phyloP scores from a whole-genome alignment of 2,888 invertebrate genomes.

The Nebria salina region DNA sequence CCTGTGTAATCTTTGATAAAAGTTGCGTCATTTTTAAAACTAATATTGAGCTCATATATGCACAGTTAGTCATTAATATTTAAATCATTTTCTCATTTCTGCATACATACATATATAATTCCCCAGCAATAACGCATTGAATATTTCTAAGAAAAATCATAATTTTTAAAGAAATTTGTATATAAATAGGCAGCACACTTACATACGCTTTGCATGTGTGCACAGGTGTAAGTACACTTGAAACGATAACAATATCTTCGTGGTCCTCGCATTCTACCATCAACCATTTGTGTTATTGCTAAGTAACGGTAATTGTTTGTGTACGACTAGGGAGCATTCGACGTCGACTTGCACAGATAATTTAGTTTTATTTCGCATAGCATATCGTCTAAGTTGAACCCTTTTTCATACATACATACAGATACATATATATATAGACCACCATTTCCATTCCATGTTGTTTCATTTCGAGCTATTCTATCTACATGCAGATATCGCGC shows the following conservation, averaged over 20 bases:
- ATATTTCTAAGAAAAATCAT: too few relatives aligned
- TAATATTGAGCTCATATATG: background rate
- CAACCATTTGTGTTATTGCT: constrained; percentile 56
- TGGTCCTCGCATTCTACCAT: constrained; percentile 46
- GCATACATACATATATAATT: too few relatives aligned
- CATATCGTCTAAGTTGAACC: constrained; percentile 50
- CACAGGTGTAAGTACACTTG: constrained; percentile 39
- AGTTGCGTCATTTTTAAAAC: background rate
- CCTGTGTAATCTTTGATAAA: background rate
- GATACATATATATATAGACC: too few relatives aligned
- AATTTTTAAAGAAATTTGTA: too few relatives aligned
- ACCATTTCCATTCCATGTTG: too few relatives aligned
- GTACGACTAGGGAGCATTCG: constrained; percentile 54
- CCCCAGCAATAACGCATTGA: too few relatives aligned
- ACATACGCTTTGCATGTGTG: background rate
- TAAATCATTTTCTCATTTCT: too few relatives aligned
- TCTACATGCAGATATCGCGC: constrained; percentile 15
- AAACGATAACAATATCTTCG: constrained; percentile 42
- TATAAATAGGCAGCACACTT: background rate
- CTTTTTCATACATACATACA: constrained; percentile 8
- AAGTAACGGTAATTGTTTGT: constrained; percentile 57
- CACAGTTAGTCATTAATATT: too few relatives aligned
- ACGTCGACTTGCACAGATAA: constrained; percentile 51
- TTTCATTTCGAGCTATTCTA: too few relatives aligned
- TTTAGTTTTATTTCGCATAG: constrained; percentile 53